Evolutionary conservation across 1,140 invertebrate genomes (phyloP), one percentile per base, ranked within the genome.

Genomic region (Drosophila eugracilis): DNA sequence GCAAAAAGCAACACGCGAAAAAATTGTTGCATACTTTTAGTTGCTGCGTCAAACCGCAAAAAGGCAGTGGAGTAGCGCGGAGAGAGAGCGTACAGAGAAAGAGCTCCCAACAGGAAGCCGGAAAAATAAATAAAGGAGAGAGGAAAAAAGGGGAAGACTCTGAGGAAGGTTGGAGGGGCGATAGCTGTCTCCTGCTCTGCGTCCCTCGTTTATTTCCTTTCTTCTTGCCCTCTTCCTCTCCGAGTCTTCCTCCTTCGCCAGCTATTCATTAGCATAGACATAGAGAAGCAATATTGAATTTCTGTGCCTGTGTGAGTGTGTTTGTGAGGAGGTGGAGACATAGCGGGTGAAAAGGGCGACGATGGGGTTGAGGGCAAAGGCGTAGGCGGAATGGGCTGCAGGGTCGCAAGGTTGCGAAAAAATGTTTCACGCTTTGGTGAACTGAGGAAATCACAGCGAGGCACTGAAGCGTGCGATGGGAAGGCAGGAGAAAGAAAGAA

Each of bases 21-120:
- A 84, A 86, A 86, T 77, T 86, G 78, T 86, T 86, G 83, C 81
- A 86, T 86, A 86, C 81, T 86, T 86, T 88, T 71, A 86, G 81
- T 81, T 71, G 81, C 83, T 85, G 83, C 78, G 77, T 75, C 78
- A 81, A 81, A 86, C 81, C 81, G 78, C 81, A 86, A 78, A 86
- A 86, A 88, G 80, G 80, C 81, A 84, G 57, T 54, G 60, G 52
- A 66, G 52, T 41, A 50, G 60, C 48, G 36, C 47, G 62, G 28
- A 57, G 44, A 58, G 57, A 45, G 53, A 62, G 19, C 41, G 53
- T 32, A 10, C 37, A 36, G 42, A 41, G 52, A n/a, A n/a, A n/a
- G 19, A 54, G 55, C 44, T 32, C 17, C 50, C 72, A 53, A 79
- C 75, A 83, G 80, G 83, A 86, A 81, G 73, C 80, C 80, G 80